Evolutionary conservation across 2,113 vertebrate genomes (phyloP).

Genomic region (Pheucticus melanocephalus): DNA sequence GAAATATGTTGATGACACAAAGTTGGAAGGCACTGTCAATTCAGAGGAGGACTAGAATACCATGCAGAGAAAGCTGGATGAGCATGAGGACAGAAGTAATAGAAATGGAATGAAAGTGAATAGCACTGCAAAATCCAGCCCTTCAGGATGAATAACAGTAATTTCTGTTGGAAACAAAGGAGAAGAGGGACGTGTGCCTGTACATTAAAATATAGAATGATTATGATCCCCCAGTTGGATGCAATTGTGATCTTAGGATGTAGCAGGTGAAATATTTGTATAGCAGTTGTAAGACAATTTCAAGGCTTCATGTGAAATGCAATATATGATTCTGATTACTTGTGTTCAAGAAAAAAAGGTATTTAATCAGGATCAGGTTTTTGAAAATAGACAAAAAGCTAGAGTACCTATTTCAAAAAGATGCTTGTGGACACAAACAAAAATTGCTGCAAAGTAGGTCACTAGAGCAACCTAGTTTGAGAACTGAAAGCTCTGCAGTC

Average conservation of each 20-base stretch:
- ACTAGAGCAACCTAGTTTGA: background rate
- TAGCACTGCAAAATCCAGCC: background rate
- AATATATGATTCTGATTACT: background rate
- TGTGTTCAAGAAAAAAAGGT: background rate
- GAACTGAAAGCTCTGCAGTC: background rate
- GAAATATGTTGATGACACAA: slow-evolving; percentile 44
- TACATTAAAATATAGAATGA: background rate
- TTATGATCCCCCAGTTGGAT: background rate
- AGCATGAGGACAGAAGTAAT: slow-evolving; percentile 32
- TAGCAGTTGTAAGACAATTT: background rate
- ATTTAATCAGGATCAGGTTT: background rate
- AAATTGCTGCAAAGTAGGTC: background rate
- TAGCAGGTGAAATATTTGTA: background rate
- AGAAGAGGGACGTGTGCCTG: background rate
- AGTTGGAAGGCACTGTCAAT: slow-evolving; percentile 41
- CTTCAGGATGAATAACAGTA: background rate
- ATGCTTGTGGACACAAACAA: background rate
- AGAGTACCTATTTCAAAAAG: background rate
- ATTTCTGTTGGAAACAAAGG: background rate
- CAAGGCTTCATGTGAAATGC: background rate
- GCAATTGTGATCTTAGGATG: background rate
- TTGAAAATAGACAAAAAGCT: background rate
- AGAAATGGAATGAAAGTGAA: slow-evolving; percentile 48
- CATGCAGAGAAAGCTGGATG: slow-evolving; percentile 14
- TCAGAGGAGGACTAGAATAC: slow-evolving; percentile 35